Evolutionary conservation across 2,113 vertebrate species (phyloP).

Genomic region (Rattus rattus): DNA sequence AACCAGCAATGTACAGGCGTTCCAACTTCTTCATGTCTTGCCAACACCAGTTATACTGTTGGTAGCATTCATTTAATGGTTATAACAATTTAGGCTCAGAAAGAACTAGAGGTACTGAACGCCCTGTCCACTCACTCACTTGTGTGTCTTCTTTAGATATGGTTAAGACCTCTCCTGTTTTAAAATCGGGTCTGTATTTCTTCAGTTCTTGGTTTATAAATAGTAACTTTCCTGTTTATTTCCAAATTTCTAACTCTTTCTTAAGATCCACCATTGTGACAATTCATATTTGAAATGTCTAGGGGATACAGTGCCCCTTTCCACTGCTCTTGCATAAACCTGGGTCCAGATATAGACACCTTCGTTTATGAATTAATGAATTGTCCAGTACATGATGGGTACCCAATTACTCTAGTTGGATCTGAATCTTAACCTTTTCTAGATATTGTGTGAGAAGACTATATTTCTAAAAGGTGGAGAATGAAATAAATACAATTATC

Average conservation of each 20-base stretch:
- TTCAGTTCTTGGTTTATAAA: neutral
- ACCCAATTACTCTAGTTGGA: neutral
- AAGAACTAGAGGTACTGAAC: accelerated
- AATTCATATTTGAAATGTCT: neutral
- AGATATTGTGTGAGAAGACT: neutral
- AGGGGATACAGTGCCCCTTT: neutral
- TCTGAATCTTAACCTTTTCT: constrained; percentile 23
- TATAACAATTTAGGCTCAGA: no score
- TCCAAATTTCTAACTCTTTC: neutral
- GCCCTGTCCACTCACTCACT: no score
- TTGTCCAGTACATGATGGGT: neutral
- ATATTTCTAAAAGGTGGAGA: neutral
- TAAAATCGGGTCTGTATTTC: neutral
- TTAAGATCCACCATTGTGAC: neutral
- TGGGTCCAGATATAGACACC: neutral
- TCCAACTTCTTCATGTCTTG: accelerated
- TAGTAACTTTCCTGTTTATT: neutral
- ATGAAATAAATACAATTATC: constrained; percentile 61
- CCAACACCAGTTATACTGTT: accelerated
- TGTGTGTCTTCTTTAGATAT: neutral
- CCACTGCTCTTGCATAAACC: no score
- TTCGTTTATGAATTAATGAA: neutral
- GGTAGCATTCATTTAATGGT: accelerated
- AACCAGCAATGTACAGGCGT: accelerated
- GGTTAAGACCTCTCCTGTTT: neutral